These are phyloP conservation scores for Eristalis pertinax DNA, from an alignment of 2,888 invertebrate genomes.

Conservation along the genomic window DNA sequence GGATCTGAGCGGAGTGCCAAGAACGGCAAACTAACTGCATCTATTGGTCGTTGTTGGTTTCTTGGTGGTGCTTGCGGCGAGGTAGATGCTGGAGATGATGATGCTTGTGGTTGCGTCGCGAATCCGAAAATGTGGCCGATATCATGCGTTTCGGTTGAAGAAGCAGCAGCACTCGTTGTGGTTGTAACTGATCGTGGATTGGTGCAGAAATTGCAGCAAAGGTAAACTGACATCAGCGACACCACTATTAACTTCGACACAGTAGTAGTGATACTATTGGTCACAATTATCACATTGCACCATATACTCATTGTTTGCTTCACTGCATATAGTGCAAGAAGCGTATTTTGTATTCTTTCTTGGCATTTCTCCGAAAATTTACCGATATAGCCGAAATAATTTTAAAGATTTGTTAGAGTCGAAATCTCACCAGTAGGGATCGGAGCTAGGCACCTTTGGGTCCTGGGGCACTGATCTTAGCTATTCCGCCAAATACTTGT, in stretches of 20 bases:
- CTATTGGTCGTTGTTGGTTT: neutral
- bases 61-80: neutral
- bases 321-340: neutral
- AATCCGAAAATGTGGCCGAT: conserved; percentile 9
- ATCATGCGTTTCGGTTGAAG: neutral
- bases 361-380: no score
- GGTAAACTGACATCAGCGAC: conserved; percentile 41
- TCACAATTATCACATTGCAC: neutral
- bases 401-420: no score
- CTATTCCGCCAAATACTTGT: no score
- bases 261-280: conserved; percentile 21
- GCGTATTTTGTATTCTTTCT: neutral
- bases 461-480: no score
- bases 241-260: conserved; percentile 33
- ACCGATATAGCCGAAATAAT: no score
- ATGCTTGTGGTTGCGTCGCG: neutral
- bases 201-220: conserved; percentile 13
- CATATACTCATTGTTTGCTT: neutral
- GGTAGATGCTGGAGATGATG: conserved; percentile 9
- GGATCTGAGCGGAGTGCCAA: no score
- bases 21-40: neutral
- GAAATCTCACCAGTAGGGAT: no score
- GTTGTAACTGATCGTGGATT: conserved; percentile 4
- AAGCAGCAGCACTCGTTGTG: neutral
- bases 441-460: no score